Percentiles rank a stretch among this genome's conserved stretches.
phyloP scores from a whole-genome alignment of 2,888 invertebrate genomes.

The Tipula helvola region DNA sequence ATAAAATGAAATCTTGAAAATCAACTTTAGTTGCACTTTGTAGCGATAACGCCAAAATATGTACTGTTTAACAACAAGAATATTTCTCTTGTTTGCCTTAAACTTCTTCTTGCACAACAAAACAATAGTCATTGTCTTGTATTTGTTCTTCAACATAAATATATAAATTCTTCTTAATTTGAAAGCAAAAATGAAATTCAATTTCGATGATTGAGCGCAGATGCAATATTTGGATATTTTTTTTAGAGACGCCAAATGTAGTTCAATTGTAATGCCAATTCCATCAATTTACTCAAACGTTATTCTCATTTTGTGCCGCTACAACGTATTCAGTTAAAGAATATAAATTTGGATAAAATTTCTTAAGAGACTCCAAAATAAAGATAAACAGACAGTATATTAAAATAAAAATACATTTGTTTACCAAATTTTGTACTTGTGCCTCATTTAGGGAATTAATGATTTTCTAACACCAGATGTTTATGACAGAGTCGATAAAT shows the following conservation, averaged over 20 bases:
- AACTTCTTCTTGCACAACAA: background rate
- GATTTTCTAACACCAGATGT: slow-evolving; percentile 4
- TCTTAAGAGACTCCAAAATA: background rate
- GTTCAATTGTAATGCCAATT: background rate
- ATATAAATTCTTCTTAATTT: no score
- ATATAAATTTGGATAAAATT: background rate
- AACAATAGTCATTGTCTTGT: background rate
- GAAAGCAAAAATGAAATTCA: background rate
- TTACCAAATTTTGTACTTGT: background rate
- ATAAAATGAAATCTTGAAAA: background rate
- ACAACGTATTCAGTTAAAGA: background rate
- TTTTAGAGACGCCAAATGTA: background rate
- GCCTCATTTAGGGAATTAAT: background rate
- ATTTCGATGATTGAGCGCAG: background rate
- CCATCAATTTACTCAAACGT: background rate
- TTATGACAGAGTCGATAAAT: background rate
- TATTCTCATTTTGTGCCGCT: background rate
- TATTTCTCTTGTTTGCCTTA: background rate
- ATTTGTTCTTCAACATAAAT: background rate
- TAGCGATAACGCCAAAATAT: background rate
- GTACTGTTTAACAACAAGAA: background rate
- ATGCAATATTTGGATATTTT: background rate
- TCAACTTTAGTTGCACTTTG: background rate
- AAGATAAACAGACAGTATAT: background rate
- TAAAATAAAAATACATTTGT: background rate